Evolutionary conservation across 2,888 invertebrate species (phyloP).

Genomic region (Glaucopsyche alexis): DNA sequence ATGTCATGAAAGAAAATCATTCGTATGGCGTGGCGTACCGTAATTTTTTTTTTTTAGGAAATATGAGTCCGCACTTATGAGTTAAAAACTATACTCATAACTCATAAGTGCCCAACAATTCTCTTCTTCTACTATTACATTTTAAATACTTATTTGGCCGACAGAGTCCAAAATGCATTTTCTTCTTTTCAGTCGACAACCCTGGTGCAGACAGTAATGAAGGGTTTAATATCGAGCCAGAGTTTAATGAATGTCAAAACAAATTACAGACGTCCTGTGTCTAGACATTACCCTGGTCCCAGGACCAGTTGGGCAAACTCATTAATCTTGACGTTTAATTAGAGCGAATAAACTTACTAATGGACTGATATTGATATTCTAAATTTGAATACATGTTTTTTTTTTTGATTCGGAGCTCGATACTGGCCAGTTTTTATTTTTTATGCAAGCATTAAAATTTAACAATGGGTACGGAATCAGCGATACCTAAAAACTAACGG

Average conservation of each 20-base stretch:
- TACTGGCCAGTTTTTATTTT: neutral
- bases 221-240: slow-evolving; percentile 12
- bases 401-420: neutral
- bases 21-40: too few relatives aligned
- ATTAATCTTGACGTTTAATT: slow-evolving; percentile 20
- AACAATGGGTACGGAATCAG: neutral
- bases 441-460: neutral
- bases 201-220: slow-evolving; percentile 1
- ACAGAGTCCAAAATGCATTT: too few relatives aligned
- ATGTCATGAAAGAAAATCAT: too few relatives aligned
- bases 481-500: too few relatives aligned
- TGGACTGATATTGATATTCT: slow-evolving; percentile 18
- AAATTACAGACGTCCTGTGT: slow-evolving; percentile 25
- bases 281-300: slow-evolving; percentile 19
- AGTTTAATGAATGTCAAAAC: slow-evolving; percentile 26
- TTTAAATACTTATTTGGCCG: too few relatives aligned
- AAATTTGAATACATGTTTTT: neutral
- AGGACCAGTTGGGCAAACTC: slow-evolving; percentile 14
- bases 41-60: too few relatives aligned
- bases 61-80: too few relatives aligned
- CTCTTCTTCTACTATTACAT: too few relatives aligned
- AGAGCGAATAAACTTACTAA: slow-evolving; percentile 16
- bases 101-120: too few relatives aligned
- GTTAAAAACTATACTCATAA: too few relatives aligned
- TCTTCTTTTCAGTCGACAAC: neutral